Percentiles rank a stretch among this genome's conserved stretches.
phyloP scores from a whole-genome alignment of 1,140 invertebrate species.

The Ylistrum balloti region DNA sequence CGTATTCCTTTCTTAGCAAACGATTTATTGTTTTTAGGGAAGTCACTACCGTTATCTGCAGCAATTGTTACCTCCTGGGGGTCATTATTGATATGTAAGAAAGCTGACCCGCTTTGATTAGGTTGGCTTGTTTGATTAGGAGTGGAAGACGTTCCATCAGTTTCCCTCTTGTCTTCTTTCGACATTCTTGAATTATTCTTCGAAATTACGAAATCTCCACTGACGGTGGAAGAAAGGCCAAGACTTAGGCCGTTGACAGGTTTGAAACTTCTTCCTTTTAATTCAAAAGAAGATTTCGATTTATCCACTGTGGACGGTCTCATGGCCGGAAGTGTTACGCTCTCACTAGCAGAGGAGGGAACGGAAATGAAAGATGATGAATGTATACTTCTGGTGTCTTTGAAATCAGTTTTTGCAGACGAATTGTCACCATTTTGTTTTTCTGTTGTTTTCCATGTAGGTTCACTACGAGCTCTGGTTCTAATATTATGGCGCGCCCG shows the following conservation, averaged over 20 bases:
- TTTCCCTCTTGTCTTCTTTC: slow-evolving; percentile 10
- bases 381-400: slow-evolving; percentile 48
- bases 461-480: slow-evolving; percentile 57
- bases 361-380: neutral
- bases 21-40: slow-evolving; percentile 43
- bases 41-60: neutral
- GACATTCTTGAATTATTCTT: neutral
- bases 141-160: neutral
- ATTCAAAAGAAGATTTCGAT: slow-evolving; percentile 45
- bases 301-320: slow-evolving; percentile 28
- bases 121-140: neutral
- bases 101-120: neutral
- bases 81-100: slow-evolving; percentile 10
- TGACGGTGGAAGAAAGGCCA: neutral
- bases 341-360: slow-evolving; percentile 45
- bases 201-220: slow-evolving; percentile 18
- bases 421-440: slow-evolving; percentile 25
- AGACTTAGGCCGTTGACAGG: neutral
- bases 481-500: slow-evolving; percentile 49
- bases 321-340: slow-evolving; percentile 40
- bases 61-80: neutral
- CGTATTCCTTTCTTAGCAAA: slow-evolving; percentile 56
- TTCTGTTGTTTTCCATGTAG: neutral
- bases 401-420: neutral
- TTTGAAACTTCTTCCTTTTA: slow-evolving; percentile 55